A percentile compares a stretch with the other conserved stretches of the same genome.
Evolutionary conservation across 2,113 vertebrate genomes (phyloP).

Genomic region (Andinoacara biseriatus): DNA sequence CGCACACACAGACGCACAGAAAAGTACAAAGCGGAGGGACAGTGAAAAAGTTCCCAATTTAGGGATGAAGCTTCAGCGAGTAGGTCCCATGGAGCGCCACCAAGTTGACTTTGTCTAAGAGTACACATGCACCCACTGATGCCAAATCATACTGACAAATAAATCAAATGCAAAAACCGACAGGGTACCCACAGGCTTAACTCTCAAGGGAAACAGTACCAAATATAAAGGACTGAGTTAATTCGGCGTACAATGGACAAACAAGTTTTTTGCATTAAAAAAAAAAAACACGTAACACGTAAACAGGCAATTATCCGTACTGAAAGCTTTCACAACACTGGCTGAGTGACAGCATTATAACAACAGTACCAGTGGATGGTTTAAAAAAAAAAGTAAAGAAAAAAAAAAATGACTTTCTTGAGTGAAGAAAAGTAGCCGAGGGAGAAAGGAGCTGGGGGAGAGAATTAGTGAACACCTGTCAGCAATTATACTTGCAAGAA

Average conservation of each 20-base stretch:
- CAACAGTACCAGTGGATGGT: not conserved
- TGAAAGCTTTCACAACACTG: not conserved
- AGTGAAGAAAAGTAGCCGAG: constrained; percentile 17
- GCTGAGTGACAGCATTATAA: not conserved
- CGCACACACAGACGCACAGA: not conserved
- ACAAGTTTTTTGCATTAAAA: not conserved
- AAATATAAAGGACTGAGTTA: not conserved
- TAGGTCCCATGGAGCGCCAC: not conserved
- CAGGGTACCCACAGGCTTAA: not conserved
- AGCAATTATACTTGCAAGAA: constrained; percentile 94
- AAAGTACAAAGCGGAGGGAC: constrained; percentile 7
- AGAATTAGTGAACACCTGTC: constrained; percentile 92
- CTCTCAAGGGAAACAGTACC: not conserved
- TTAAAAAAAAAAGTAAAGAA: constrained; percentile 5
- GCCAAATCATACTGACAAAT: constrained; percentile 15
- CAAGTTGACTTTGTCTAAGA: constrained; percentile 4
- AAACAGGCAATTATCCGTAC: not conserved
- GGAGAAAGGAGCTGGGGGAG: constrained; percentile 50
- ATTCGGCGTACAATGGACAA: not conserved
- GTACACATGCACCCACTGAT: constrained; percentile 36
- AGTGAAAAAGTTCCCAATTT: constrained; percentile 17
- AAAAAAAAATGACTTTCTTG: constrained; percentile 7
- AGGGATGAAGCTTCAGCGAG: constrained; percentile 6
- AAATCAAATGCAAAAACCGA: constrained; percentile 8
- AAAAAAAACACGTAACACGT: not conserved